phyloP scores from a whole-genome alignment of 2,888 invertebrate species.

The Gastrophysa polygoni region DNA sequence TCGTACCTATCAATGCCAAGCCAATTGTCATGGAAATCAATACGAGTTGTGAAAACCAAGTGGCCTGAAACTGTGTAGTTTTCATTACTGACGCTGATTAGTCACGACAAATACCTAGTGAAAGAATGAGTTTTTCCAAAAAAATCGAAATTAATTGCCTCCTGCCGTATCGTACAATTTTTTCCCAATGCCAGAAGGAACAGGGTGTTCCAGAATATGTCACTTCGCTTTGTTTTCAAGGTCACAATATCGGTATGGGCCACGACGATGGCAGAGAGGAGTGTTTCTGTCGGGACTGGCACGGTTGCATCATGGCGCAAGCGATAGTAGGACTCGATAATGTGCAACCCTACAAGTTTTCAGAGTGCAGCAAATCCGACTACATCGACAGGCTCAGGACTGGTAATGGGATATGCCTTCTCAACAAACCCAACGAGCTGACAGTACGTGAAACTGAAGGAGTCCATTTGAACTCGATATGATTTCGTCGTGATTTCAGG shows the following conservation, averaged over 20 bases:
- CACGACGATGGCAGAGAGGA: constrained; percentile 91
- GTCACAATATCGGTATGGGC: constrained; percentile 95
- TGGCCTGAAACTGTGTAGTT: too few relatives aligned
- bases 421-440: constrained; percentile 90
- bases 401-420: constrained; percentile 89
- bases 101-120: too few relatives aligned
- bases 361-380: constrained; percentile 91
- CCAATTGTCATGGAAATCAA: too few relatives aligned
- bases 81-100: too few relatives aligned
- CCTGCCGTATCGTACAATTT: too few relatives aligned
- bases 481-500: constrained; percentile 31
- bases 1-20: too few relatives aligned
- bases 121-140: too few relatives aligned
- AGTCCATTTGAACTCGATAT: too few relatives aligned
- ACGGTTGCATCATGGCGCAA: constrained; percentile 95
- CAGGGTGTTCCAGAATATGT: not conserved
- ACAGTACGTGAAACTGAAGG: constrained; percentile 45
- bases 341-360: constrained; percentile 96
- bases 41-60: too few relatives aligned
- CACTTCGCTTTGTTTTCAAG: constrained; percentile 13
- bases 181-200: too few relatives aligned
- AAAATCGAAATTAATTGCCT: too few relatives aligned
- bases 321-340: constrained; percentile 89
- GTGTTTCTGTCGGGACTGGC: constrained; percentile 92
- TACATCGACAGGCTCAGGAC: constrained; percentile 86